Base-by-base conservation (phyloP, 2,888 invertebrate genomes). In the Stomorhina lunata region DNA sequence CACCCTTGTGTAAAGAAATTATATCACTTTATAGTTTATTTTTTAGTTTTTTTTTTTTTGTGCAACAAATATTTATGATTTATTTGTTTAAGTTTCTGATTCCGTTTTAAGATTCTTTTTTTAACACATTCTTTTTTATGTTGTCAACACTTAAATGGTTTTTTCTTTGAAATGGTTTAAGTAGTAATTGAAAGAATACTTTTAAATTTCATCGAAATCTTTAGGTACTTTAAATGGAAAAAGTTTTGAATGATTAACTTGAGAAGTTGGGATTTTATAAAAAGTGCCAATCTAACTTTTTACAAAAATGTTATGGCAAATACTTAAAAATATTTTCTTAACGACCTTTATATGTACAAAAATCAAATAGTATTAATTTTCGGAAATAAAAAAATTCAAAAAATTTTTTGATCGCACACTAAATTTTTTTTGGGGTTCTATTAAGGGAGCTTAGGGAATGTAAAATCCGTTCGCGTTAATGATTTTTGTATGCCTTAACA, bases 141-240 rank as follows among this genome's bases (percentile, higher is more conserved):
- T 59, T 77, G 73, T 83, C 83, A 83, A 59, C 80, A 78, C 80
- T 73, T 83, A 20, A 68, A 71, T 53, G 45, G 48, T 25, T 40
- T 45, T n/a, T n/a, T 71, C 10, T 57, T 37, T 63, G 27, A 40
- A 57, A 29, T 9, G 20, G 10, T 32, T 55, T 22, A 50, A 63
- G 29, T 45, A 22, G 17, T 37, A 50, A 25, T 43, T 61, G 45
- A 68, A 4, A 4, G 45, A 17, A 37, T 34, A 43, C 17, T 32
- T 34, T 12, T 4, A 17, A 10, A 66, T 59, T 76, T 25, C n/a
- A 40, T n/a, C 48, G 17, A 29, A 2, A 9, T 43, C 32, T 25
- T 27, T 10, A 53, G 7, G 25, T 20, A 17, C 20, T 17, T 48
- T 48, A 48, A 20, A 17, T 4, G 17, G 48, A 20, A 4, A 3